Conservation (phyloP, 1,140 invertebrate species). For the Notospermus geniculatus region DNA sequence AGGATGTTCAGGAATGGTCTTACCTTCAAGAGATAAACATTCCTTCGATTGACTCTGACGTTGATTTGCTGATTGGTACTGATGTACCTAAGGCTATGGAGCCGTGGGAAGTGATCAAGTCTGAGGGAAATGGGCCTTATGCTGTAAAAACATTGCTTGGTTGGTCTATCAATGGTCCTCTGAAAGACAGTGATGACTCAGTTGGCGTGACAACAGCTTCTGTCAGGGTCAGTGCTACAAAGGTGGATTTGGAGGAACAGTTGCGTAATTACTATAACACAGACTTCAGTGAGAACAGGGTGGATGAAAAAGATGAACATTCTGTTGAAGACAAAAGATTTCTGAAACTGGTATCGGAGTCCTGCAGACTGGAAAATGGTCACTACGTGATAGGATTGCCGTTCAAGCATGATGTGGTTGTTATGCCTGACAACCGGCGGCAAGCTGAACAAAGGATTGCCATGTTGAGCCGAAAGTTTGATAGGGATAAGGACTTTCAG, state of each 20-base stretch:
- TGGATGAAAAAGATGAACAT: not conserved
- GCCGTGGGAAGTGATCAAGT: not conserved
- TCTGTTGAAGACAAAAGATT: not conserved
- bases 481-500: not conserved
- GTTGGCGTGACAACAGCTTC: not conserved
- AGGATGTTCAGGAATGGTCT: not conserved
- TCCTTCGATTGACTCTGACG: not conserved
- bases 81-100: no score
- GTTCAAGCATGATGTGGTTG: not conserved
- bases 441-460: conserved; percentile 1
- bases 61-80: not conserved
- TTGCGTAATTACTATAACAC: not conserved
- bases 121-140: not conserved
- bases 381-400: no score
- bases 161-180: no score
- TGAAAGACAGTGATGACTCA: not conserved
- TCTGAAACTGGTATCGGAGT: not conserved
- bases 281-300: not conserved
- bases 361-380: not conserved
- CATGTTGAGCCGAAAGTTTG: no score
- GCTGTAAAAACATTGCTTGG: not conserved
- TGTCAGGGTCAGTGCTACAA: not conserved
- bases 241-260: not conserved
- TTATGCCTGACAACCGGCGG: not conserved
- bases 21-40: not conserved